A percentile compares a stretch with the other conserved stretches of the same genome.
These are phyloP conservation scores for Catostomus latipinnis DNA, from an alignment of 2,797 vertebrate genomes.

Conservation along the genomic window DNA sequence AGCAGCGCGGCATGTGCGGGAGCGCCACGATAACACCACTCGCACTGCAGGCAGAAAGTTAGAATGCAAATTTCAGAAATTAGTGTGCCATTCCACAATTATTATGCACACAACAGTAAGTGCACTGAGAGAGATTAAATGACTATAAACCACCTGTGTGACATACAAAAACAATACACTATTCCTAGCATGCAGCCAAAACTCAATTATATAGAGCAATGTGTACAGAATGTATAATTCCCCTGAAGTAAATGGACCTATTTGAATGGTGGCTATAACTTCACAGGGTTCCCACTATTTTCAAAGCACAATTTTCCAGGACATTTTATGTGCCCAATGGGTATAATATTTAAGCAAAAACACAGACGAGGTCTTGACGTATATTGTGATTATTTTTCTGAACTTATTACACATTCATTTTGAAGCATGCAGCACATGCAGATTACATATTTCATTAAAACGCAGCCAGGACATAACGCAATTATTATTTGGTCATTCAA, in stretches of 20 bases:
- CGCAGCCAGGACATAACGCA: no score
- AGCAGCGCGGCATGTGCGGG: constrained; percentile 61
- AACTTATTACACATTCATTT: no score
- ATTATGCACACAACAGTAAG: constrained; percentile 35
- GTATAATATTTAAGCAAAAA: no score
- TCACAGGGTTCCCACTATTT: no score
- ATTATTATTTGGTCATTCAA: no score
- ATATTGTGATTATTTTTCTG: no score
- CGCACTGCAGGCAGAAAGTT: constrained; percentile 45
- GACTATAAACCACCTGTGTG: constrained; percentile 45
- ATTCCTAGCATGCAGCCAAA: neutral
- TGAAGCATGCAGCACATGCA: no score
- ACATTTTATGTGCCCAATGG: no score
- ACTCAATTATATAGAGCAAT: neutral
- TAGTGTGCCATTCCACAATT: constrained; percentile 45
- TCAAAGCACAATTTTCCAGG: no score
- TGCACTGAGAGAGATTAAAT: constrained; percentile 35
- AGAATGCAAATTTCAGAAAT: constrained; percentile 55
- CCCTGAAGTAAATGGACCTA: neutral
- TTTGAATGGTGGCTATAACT: neutral
- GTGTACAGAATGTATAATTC: neutral
- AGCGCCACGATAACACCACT: constrained; percentile 36
- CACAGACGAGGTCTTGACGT: no score
- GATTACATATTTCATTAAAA: no score
- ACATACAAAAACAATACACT: constrained; percentile 9